phyloP scores from a whole-genome alignment of 2,113 vertebrate species.

The Xenopus laevis region DNA sequence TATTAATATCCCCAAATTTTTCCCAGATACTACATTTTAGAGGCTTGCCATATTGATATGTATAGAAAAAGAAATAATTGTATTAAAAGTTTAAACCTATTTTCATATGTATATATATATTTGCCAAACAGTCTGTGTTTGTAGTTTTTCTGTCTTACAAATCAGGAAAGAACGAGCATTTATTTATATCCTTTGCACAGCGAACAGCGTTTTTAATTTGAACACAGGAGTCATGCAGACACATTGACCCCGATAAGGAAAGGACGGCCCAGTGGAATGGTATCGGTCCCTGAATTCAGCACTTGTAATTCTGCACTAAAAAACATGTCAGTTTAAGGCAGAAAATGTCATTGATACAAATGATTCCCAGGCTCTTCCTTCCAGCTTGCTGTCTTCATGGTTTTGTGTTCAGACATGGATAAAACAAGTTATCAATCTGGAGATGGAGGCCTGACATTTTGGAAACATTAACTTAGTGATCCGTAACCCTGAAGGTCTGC shows the following conservation, averaged over 20 bases:
- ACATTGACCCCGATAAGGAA: too few species aligned
- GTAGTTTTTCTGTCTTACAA: too few species aligned
- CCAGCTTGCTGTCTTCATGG: slow-evolving; percentile 30
- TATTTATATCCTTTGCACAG: too few species aligned
- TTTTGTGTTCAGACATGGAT: slow-evolving; percentile 40
- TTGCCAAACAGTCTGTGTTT: too few species aligned
- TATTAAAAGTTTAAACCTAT: background rate
- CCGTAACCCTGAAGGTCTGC: slow-evolving; percentile 43
- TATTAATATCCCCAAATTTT: too few species aligned
- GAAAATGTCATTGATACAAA: slow-evolving; percentile 41
- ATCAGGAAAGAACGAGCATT: too few species aligned
- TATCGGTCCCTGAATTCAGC: slow-evolving; percentile 25
- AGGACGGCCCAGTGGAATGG: background rate
- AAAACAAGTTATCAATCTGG: slow-evolving; percentile 46
- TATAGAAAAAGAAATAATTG: background rate
- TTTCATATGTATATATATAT: too few species aligned
- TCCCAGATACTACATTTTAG: background rate
- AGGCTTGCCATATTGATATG: background rate
- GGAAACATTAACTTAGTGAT: slow-evolving; percentile 46
- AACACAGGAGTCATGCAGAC: too few species aligned
- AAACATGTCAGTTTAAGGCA: slow-evolving; percentile 40
- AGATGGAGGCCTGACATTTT: slow-evolving; percentile 38
- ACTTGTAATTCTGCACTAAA: slow-evolving; percentile 36
- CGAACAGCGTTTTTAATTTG: too few species aligned
- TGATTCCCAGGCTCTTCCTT: slow-evolving; percentile 32